Evolutionary conservation across 2,113 vertebrate genomes (phyloP).

Genomic region (Cephalopholis sonnerati): DNA sequence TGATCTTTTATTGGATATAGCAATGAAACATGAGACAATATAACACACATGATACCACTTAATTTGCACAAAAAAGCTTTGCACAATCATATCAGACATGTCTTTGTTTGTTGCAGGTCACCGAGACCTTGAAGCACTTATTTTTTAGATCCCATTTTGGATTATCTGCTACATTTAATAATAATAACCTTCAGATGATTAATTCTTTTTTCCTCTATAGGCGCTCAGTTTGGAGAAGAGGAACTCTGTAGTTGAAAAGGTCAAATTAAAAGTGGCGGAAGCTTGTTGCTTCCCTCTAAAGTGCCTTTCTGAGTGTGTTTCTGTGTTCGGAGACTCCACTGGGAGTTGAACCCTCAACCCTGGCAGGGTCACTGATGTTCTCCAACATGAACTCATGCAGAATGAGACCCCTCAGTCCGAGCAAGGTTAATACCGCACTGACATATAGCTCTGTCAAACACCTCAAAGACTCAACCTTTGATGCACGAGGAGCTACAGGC

Average conservation of each 20-base stretch:
- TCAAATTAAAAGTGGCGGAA: conserved; percentile 32
- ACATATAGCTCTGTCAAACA: conserved; percentile 35
- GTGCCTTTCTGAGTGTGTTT: conserved; percentile 75
- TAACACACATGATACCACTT: neutral
- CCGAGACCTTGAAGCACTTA: neutral
- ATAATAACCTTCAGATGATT: neutral
- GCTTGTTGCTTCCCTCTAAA: conserved; percentile 45
- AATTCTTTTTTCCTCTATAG: neutral
- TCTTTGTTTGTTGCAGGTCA: neutral
- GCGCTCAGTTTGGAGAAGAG: neutral
- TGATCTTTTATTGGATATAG: neutral
- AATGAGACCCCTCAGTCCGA: conserved; percentile 31
- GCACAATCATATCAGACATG: neutral
- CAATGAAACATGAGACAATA: neutral
- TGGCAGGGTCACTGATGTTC: conserved; percentile 31
- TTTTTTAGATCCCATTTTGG: neutral
- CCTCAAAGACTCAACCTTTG: neutral
- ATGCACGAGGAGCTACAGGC: neutral
- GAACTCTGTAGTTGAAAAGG: conserved; percentile 30
- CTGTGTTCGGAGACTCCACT: conserved; percentile 58
- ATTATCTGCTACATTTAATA: neutral
- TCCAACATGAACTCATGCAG: conserved; percentile 61
- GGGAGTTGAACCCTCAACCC: conserved; percentile 70
- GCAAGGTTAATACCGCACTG: conserved; percentile 17
- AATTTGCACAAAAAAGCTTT: neutral